Evolutionary conservation across 2,113 vertebrate genomes (phyloP).

Genomic region (Neolamprologus sp.): DNA sequence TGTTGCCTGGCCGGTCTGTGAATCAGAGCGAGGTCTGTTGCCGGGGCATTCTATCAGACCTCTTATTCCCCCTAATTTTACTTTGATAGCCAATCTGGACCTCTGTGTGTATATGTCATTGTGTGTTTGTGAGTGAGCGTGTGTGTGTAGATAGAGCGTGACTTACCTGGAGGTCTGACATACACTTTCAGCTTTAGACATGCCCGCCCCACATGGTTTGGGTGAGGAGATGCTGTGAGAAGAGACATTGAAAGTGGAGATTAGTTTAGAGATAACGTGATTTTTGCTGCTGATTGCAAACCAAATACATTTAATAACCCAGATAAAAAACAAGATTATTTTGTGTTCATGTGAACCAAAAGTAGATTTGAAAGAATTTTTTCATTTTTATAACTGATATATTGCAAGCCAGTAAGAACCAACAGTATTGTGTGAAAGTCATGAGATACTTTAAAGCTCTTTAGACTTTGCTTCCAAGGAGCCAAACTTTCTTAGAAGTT

Average conservation of each 20-base stretch:
- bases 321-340: not conserved
- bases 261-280: constrained; percentile 2
- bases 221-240: constrained; percentile 80
- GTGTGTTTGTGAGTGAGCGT: not conserved
- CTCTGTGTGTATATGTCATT: not conserved
- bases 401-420: not conserved
- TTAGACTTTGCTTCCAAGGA: not conserved
- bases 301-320: constrained; percentile 6
- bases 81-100: constrained; percentile 63
- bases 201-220: constrained; percentile 80
- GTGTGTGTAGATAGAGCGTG: constrained; percentile 30
- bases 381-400: not conserved
- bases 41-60: constrained; percentile 54
- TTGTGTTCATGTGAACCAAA: not conserved
- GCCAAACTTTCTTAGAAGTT: not conserved
- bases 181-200: constrained; percentile 93
- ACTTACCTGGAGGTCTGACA: constrained; percentile 82
- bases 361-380: not conserved
- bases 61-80: constrained; percentile 53
- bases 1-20: constrained; percentile 50
- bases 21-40: constrained; percentile 61
- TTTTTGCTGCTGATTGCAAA: not conserved
- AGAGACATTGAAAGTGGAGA: constrained; percentile 35
- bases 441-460: not conserved
- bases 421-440: not conserved